Evolutionary conservation across 2,888 invertebrate species (phyloP).

Genomic region (Pristionchus entomophagus): DNA sequence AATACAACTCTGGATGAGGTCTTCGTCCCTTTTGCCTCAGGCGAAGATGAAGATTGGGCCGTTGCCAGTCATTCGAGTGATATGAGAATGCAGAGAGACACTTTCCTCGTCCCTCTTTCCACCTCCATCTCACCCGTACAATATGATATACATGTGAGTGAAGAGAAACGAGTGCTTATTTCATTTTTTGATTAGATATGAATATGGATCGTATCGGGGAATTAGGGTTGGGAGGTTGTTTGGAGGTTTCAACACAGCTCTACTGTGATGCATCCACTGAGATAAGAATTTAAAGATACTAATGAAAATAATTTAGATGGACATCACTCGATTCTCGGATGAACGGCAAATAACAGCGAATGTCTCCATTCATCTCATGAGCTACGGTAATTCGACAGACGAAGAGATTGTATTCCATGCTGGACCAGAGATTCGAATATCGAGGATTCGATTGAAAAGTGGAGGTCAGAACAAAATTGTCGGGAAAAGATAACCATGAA

Average conservation of each 20-base stretch:
- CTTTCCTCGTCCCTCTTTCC: constrained; percentile 67
- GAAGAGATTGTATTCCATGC: constrained; percentile 72
- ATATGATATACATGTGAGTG: constrained; percentile 68
- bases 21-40: not conserved
- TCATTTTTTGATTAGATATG: no score
- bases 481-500: not conserved
- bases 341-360: constrained; percentile 64
- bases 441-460: constrained; percentile 61
- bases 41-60: constrained; percentile 45
- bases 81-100: constrained; percentile 50
- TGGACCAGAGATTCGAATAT: constrained; percentile 70
- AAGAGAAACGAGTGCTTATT: not conserved
- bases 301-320: constrained; percentile 64
- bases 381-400: constrained; percentile 71
- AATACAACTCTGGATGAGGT: constrained; percentile 41
- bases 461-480: constrained; percentile 53
- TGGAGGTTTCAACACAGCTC: no score
- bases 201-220: no score
- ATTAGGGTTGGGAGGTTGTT: no score
- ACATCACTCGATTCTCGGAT: constrained; percentile 66
- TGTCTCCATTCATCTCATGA: constrained; percentile 68
- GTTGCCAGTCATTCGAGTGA: constrained; percentile 39
- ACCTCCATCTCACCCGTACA: constrained; percentile 68
- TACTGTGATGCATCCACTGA: no score
- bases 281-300: no score